Percentiles rank a stretch among this genome's conserved stretches.
Conservation (phyloP, 2,888 invertebrate species). For the Uropetala carovei region DNA sequence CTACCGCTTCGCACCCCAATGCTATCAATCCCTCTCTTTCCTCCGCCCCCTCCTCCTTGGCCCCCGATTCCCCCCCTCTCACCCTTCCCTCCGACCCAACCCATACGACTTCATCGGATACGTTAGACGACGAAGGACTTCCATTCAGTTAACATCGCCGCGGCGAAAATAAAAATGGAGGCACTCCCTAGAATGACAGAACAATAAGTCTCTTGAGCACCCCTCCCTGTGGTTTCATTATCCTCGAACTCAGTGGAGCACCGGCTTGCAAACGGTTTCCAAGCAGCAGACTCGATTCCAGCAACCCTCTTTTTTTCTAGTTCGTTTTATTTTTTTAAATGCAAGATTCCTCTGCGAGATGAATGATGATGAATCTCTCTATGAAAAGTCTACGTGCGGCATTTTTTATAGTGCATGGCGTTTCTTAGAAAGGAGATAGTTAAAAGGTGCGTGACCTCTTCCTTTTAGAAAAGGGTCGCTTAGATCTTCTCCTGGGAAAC, state of each 20-base stretch:
- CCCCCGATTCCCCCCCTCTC: background rate
- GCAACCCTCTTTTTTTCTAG: background rate
- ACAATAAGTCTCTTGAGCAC: constrained; percentile 3
- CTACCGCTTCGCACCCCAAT: too few relatives aligned
- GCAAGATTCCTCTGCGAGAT: background rate
- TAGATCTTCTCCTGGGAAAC: too few relatives aligned
- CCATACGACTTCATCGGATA: background rate
- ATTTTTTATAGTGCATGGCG: too few relatives aligned
- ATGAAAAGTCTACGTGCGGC: background rate
- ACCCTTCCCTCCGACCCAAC: background rate
- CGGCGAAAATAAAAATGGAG: constrained; percentile 6
- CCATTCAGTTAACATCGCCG: background rate
- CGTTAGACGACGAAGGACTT: background rate
- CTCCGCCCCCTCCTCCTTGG: background rate
- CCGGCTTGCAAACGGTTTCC: background rate
- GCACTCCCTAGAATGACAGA: constrained; percentile 14
- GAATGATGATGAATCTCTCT: background rate
- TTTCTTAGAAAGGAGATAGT: too few relatives aligned
- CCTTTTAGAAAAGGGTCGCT: too few relatives aligned
- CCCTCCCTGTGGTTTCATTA: background rate
- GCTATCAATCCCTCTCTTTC: too few relatives aligned
- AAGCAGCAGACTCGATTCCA: background rate
- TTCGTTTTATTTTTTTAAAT: background rate
- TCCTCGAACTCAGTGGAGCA: background rate
- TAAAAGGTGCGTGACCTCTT: too few relatives aligned